Evolutionary conservation across 2,113 vertebrate species (phyloP), one percentile per base, ranked within the genome.

Genomic region (Hymenochirus boettgeri): DNA sequence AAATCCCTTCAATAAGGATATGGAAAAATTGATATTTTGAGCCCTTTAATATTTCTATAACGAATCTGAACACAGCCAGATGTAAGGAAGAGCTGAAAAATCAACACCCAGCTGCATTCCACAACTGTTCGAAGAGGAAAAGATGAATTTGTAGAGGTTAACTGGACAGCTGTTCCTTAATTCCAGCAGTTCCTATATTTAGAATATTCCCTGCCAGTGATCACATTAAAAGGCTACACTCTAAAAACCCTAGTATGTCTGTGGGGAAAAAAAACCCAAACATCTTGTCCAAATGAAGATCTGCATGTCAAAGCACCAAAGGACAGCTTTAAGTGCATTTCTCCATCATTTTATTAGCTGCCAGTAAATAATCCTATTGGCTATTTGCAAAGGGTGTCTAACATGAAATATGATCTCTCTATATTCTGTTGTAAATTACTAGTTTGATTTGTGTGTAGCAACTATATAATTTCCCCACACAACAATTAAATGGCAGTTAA

Each of bases 261-360:
- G 48, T 25, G 11, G 64, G 64, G 64, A 59, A 57, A 57, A 52
- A 59, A 52, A 51, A n/a, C n/a, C n/a, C n/a, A n/a, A n/a, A 69
- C 56, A 69, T 60, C 65, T 60, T 69, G 56, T 69, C 52, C 48
- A 31, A 45, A 69, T 69, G 57, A 69, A 48, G 57, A 69, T 69
- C 65, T 60, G 56, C 57, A n/a, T n/a, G n/a, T n/a, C n/a, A n/a
- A n/a, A n/a, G n/a, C n/a, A 39, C 55, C 45, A 33, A 39, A 42
- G 56, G 51, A 59, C 45, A 13, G 25, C 47, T 67, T 46, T 37
- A 7, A 59, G 29, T 51, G 64, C 57, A 45, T 69, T 69, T 69
- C 42, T 51, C 33, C 37, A 60, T 45, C 46, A 42, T 60, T 69
- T 67, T 67, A 67, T 67, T 67, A 67, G 64, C 46, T 52, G 55